Conservation (phyloP, 2,797 vertebrate genomes). For the Vespertilio murinus region DNA sequence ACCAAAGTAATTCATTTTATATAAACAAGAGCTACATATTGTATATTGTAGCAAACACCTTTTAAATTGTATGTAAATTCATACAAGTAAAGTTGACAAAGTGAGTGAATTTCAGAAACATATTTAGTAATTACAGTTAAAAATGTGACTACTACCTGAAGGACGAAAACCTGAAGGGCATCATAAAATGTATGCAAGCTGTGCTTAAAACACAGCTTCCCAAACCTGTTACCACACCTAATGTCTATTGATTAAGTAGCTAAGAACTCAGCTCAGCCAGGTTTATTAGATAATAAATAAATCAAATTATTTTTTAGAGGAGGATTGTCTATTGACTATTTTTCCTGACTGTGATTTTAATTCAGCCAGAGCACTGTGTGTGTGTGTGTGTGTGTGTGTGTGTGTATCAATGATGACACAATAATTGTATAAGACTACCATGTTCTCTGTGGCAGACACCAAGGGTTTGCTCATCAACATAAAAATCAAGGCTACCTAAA, state of each 20-base stretch:
- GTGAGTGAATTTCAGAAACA: background rate
- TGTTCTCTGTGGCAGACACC: background rate
- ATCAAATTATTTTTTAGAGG: conserved; percentile 33
- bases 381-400: too few species aligned
- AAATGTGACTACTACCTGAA: background rate
- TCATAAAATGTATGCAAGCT: background rate
- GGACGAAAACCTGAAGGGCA: background rate
- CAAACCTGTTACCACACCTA: background rate
- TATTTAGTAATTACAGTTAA: background rate
- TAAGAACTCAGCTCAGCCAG: background rate
- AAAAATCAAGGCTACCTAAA: background rate
- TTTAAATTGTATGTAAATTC: background rate
- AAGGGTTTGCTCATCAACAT: background rate
- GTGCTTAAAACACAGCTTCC: background rate
- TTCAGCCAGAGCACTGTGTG: background rate
- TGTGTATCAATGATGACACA: background rate
- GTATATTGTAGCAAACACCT: background rate
- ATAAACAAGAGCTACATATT: background rate
- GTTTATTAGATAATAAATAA: conserved; percentile 49
- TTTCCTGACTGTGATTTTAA: background rate
- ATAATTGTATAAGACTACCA: too few species aligned
- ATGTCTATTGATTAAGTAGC: conserved; percentile 38
- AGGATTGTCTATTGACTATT: background rate
- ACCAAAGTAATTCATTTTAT: background rate
- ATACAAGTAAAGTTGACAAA: background rate